phyloP scores from a whole-genome alignment of 2,888 invertebrate species.

The Pammene fasciana region DNA sequence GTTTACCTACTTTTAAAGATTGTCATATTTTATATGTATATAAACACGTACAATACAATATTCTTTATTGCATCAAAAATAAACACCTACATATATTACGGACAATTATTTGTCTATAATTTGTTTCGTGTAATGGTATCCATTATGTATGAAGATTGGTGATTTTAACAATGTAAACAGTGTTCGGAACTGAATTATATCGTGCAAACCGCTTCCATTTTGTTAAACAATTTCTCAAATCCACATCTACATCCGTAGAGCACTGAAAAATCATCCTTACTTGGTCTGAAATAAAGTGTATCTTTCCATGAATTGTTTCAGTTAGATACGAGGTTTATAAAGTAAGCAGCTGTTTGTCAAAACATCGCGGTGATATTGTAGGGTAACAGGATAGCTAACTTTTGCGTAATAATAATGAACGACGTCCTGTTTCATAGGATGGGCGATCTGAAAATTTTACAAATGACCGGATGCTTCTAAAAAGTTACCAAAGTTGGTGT shows the following conservation, averaged over 20 bases:
- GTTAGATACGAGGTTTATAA: neutral
- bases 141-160: constrained; percentile 17
- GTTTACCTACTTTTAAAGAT: too few relatives aligned
- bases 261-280: neutral
- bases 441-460: too few relatives aligned
- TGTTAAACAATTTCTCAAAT: neutral
- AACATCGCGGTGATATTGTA: neutral
- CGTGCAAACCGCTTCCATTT: neutral
- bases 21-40: too few relatives aligned
- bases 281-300: neutral
- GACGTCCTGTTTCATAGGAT: neutral
- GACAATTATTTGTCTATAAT: neutral
- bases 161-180: constrained; percentile 13
- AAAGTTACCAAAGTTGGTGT: too few relatives aligned
- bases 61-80: too few relatives aligned
- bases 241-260: neutral
- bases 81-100: too few relatives aligned
- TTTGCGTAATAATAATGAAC: neutral
- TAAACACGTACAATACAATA: too few relatives aligned
- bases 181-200: neutral
- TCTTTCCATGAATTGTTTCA: neutral
- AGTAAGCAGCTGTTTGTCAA: neutral
- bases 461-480: too few relatives aligned
- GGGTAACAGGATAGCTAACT: constrained; percentile 2
- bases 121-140: neutral